Evolutionary conservation across 2,888 invertebrate species (phyloP).

Genomic region (Automeris io): DNA sequence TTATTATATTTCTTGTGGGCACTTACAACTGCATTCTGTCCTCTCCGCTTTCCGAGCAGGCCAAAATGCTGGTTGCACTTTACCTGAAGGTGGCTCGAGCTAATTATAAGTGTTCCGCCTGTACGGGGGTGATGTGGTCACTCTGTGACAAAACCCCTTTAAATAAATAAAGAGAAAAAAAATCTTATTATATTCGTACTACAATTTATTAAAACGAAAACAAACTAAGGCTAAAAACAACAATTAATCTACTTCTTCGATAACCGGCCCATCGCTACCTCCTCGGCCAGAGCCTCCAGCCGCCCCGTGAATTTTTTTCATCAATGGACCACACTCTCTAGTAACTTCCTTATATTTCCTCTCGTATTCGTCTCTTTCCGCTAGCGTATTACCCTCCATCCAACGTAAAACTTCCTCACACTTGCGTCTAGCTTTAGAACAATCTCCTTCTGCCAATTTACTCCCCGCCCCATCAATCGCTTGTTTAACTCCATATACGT

Average conservation of each 20-base stretch:
- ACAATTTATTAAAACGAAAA: slow-evolving; percentile 5
- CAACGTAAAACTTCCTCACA: slow-evolving; percentile 79
- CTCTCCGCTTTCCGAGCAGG: too few species aligned
- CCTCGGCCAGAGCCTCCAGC: slow-evolving; percentile 25
- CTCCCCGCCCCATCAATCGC: slow-evolving; percentile 77
- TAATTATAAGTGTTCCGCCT: too few species aligned
- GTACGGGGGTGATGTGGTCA: too few species aligned
- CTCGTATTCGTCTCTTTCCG: slow-evolving; percentile 82
- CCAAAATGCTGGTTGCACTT: too few species aligned
- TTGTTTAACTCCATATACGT: slow-evolving; percentile 82
- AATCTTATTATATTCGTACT: too few species aligned
- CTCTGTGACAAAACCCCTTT: too few species aligned
- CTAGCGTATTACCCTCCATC: slow-evolving; percentile 81
- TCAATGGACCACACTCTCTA: slow-evolving; percentile 64
- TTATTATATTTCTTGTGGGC: too few species aligned
- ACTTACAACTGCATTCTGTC: too few species aligned
- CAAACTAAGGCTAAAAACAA: slow-evolving; percentile 10
- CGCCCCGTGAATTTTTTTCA: slow-evolving; percentile 73
- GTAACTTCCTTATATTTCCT: slow-evolving; percentile 60
- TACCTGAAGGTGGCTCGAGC: too few species aligned
- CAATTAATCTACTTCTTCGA: slow-evolving; percentile 76
- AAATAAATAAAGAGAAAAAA: too few species aligned
- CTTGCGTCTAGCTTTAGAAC: slow-evolving; percentile 58
- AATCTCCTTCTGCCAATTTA: slow-evolving; percentile 79
- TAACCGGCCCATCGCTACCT: slow-evolving; percentile 61